A percentile compares a stretch with the other conserved stretches of the same genome.
These are phyloP conservation scores for Procavia capensis DNA, from an alignment of 2,113 vertebrate genomes.

Conservation along the genomic window DNA sequence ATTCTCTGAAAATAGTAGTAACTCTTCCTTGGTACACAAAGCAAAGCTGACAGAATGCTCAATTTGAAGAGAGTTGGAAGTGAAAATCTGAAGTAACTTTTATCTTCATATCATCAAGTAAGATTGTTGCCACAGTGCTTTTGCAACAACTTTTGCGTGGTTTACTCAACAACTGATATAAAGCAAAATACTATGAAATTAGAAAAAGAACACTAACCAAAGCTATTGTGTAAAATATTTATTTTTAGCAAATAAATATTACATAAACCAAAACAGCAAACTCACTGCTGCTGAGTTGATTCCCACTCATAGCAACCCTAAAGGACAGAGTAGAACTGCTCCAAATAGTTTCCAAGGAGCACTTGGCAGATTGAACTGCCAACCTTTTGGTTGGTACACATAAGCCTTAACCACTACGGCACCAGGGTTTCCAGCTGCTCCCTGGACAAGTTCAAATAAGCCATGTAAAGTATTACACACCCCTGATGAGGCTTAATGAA, in stretches of 20 bases:
- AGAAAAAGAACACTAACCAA: constrained; percentile 2
- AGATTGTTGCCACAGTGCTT: background rate
- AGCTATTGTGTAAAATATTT: background rate
- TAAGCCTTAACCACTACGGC: no score
- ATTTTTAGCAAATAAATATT: background rate
- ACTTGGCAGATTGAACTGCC: no score
- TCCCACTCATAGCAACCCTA: no score
- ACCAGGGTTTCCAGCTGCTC: no score
- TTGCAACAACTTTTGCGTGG: background rate
- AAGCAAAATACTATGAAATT: background rate
- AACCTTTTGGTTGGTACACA: no score
- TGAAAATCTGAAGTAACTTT: background rate
- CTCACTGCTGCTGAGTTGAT: no score
- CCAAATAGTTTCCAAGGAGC: no score
- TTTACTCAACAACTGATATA: background rate
- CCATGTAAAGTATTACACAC: background rate
- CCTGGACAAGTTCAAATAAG: background rate
- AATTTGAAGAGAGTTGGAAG: background rate
- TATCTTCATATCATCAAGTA: background rate
- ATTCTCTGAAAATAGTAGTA: constrained; percentile 7
- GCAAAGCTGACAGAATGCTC: constrained; percentile 14
- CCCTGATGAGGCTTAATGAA: background rate
- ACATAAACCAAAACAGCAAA: no score
- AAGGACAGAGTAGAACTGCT: no score
- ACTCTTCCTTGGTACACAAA: background rate